These are phyloP conservation scores for Choristoneura rosaceana DNA, from an alignment of 2,888 invertebrate genomes.

Conservation along the genomic window DNA sequence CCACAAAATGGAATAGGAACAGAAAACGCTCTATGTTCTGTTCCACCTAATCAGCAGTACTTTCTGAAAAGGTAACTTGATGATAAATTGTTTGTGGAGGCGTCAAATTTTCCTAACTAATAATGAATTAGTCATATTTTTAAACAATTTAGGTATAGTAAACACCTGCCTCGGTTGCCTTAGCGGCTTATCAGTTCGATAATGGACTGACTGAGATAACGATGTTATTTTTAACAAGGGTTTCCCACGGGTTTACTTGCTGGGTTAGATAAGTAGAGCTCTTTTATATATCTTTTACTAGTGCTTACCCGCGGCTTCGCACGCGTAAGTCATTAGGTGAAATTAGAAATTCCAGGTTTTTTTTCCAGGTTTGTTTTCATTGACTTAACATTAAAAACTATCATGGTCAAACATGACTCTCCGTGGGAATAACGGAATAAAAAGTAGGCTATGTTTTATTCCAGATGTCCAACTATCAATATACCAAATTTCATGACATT, in stretches of 20 bases:
- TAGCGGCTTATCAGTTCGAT: slow-evolving; percentile 32
- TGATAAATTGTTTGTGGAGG: neutral
- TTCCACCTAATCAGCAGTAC: neutral
- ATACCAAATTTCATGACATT: too few species aligned
- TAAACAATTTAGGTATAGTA: slow-evolving; percentile 16
- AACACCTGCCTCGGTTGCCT: slow-evolving; percentile 33
- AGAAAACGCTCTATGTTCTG: neutral
- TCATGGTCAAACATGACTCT: too few species aligned
- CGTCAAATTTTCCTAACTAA: slow-evolving; percentile 19
- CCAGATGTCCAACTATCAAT: too few species aligned
- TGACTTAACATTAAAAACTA: too few species aligned
- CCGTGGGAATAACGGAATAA: too few species aligned
- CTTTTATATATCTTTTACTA: too few species aligned
- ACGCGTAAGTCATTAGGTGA: too few species aligned
- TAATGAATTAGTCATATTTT: slow-evolving; percentile 27
- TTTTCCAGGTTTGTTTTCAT: too few species aligned
- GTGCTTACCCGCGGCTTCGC: too few species aligned
- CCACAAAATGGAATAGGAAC: neutral
- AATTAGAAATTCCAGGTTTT: too few species aligned
- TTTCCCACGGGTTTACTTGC: slow-evolving; percentile 34
- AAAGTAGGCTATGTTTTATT: too few species aligned
- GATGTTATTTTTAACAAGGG: slow-evolving; percentile 33
- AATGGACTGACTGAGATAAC: slow-evolving; percentile 32
- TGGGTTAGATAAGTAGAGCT: neutral
- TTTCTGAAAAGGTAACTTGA: neutral